phyloP scores from a whole-genome alignment of 2,113 vertebrate genomes.

The Tragelaphus scriptus region DNA sequence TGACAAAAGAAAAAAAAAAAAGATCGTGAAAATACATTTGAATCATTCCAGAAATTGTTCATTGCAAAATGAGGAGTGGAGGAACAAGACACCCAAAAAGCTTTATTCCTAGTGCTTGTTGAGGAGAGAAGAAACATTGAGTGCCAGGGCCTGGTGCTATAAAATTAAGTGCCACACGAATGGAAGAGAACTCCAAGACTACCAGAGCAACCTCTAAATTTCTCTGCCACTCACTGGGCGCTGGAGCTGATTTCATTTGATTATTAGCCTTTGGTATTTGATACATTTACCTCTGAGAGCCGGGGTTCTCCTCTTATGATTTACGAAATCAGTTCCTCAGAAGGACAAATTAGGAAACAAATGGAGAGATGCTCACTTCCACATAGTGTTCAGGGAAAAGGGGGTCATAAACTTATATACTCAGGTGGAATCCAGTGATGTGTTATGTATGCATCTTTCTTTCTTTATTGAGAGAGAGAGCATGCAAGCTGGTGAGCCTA shows the following conservation, averaged over 20 bases:
- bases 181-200: neutral
- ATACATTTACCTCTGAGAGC: neutral
- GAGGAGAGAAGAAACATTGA: neutral
- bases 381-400: neutral
- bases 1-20: neutral
- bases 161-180: neutral
- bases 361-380: neutral
- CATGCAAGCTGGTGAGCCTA: slow-evolving; percentile 17
- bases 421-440: neutral
- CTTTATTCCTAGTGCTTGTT: neutral
- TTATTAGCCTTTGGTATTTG: neutral
- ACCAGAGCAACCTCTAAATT: neutral
- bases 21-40: neutral
- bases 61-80: neutral
- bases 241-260: neutral
- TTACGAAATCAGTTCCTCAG: slow-evolving; percentile 12
- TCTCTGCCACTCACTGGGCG: neutral
- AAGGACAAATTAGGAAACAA: slow-evolving; percentile 8
- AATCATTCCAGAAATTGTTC: neutral
- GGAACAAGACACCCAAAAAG: neutral
- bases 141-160: neutral
- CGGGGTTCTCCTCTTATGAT: neutral
- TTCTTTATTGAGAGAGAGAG: slow-evolving; percentile 39
- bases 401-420: neutral
- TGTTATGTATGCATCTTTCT: neutral